Percentiles rank a stretch among this genome's conserved stretches.
Conservation (phyloP, 2,113 vertebrate species). For the Psophia crepitans region DNA sequence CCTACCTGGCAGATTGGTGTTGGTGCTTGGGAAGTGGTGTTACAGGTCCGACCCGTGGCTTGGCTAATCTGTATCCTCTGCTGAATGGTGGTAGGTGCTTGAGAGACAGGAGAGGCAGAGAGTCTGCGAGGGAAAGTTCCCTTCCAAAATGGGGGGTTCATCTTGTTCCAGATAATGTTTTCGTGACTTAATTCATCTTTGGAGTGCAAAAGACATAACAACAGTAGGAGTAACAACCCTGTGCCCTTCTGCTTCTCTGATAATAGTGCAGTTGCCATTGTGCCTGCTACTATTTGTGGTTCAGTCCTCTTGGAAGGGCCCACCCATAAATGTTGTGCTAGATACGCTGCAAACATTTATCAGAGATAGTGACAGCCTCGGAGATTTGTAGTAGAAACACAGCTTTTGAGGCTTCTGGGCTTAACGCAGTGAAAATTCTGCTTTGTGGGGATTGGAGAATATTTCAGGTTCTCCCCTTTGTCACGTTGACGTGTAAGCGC, state of each 20-base stretch:
- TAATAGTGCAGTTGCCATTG: neutral
- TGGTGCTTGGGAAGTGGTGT: neutral
- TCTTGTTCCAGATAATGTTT: neutral
- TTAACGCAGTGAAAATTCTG: fast-evolving
- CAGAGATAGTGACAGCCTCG: neutral
- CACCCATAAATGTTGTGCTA: neutral
- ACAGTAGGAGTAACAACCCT: fast-evolving
- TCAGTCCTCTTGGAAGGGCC: neutral
- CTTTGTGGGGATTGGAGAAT: neutral
- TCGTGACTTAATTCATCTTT: neutral
- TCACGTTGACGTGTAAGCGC: fast-evolving
- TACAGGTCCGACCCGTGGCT: neutral
- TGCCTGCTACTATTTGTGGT: neutral
- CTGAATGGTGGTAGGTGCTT: too few relatives aligned
- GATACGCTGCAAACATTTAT: neutral
- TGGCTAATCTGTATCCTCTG: neutral
- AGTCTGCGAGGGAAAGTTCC: too few relatives aligned
- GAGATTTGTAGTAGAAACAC: neutral
- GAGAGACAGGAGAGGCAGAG: neutral
- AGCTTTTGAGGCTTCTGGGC: neutral
- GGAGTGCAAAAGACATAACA: neutral
- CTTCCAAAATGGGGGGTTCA: neutral
- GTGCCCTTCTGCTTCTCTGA: neutral
- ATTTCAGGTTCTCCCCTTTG: neutral
- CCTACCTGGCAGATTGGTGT: neutral